Conservation (phyloP, 2,113 vertebrate genomes). For the Phyllostomus discolor region DNA sequence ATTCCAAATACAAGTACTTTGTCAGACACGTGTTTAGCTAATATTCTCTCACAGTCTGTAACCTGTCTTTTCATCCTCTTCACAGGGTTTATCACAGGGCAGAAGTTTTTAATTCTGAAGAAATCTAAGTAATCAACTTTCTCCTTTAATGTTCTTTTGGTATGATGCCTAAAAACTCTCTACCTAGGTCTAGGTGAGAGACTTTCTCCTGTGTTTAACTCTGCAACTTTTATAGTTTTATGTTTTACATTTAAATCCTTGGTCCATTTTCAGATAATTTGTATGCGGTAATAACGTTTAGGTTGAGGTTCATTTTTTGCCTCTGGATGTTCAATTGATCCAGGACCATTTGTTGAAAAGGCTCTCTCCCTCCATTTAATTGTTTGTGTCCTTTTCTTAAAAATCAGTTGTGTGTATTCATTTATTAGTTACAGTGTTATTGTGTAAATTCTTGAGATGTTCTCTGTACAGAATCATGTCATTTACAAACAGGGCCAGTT, state of each 20-base stretch:
- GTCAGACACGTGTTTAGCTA: background rate
- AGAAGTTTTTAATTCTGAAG: conserved; percentile 1
- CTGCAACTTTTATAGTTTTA: background rate
- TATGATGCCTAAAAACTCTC: conserved; percentile 4
- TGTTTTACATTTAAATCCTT: background rate
- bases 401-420: background rate
- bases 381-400: background rate
- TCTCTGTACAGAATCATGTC: background rate
- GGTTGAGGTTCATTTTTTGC: background rate
- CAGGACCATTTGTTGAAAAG: background rate
- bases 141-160: background rate
- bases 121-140: background rate
- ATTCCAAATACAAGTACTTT: background rate
- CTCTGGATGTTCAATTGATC: background rate
- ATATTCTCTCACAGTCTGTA: background rate
- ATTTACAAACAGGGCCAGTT: background rate
- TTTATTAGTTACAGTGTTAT: background rate
- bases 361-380: background rate
- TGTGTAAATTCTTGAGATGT: background rate
- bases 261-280: background rate
- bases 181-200: background rate
- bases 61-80: background rate
- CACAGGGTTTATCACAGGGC: background rate
- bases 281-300: background rate
- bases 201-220: background rate